Evolutionary conservation across 2,888 invertebrate species (phyloP).

Genomic region (Lasioglossum oenotherae): DNA sequence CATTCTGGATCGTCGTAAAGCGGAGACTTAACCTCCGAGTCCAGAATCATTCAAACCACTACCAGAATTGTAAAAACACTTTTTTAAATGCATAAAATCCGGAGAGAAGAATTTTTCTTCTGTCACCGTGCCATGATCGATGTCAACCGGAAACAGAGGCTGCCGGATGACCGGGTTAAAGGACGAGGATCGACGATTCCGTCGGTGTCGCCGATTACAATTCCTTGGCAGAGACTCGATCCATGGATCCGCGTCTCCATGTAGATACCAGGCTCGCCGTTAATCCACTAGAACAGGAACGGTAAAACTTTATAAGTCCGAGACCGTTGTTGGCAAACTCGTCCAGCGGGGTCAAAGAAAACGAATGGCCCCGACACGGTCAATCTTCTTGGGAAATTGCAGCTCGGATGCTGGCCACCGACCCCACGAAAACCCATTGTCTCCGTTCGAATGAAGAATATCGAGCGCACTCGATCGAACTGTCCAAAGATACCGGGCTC

Average conservation of each 20-base stretch:
- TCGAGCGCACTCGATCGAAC: conserved; percentile 17
- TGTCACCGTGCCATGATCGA: background rate
- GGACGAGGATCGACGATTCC: background rate
- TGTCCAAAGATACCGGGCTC: background rate
- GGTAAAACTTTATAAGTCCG: conserved; percentile 28
- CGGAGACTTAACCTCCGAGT: too few relatives aligned
- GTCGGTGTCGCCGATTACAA: conserved; percentile 10
- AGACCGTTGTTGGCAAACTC: conserved; percentile 26
- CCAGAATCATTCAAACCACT: too few relatives aligned
- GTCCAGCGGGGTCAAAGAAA: conserved; percentile 11
- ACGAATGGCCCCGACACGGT: conserved; percentile 2
- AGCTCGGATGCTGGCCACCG: background rate
- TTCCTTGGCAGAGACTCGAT: conserved; percentile 9
- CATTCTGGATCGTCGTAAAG: too few relatives aligned
- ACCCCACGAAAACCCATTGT: conserved; percentile 15
- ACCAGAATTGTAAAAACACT: too few relatives aligned
- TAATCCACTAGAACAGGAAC: conserved; percentile 6
- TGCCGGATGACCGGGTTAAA: background rate
- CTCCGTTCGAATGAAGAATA: conserved; percentile 17
- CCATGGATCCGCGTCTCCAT: background rate
- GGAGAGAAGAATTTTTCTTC: too few relatives aligned
- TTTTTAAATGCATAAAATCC: too few relatives aligned
- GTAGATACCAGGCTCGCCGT: background rate
- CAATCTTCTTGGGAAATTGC: conserved; percentile 31
- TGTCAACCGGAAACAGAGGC: background rate